Percentiles rank a stretch among this genome's conserved stretches.
These are phyloP conservation scores for Nasonia vitripennis DNA, from an alignment of 1,140 invertebrate genomes.

Conservation along the genomic window DNA sequence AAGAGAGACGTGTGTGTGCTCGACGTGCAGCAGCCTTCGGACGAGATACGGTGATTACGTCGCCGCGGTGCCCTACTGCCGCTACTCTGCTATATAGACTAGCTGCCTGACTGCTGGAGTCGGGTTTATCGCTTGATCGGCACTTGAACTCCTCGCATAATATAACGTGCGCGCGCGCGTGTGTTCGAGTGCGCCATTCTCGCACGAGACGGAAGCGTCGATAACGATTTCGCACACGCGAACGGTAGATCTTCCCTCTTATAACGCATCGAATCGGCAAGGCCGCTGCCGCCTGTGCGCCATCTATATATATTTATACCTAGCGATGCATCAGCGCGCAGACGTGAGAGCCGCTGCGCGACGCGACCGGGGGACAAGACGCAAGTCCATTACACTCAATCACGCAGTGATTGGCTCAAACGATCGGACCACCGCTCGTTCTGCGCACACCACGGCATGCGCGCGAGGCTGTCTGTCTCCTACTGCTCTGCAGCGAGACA, in stretches of 20 bases:
- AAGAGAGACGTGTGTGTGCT: constrained; percentile 65
- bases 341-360: constrained; percentile 66
- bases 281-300: constrained; percentile 21
- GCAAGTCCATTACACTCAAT: constrained; percentile 76
- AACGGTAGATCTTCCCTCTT: too few relatives aligned
- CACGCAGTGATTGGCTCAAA: constrained; percentile 75
- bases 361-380: constrained; percentile 72
- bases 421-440: constrained; percentile 71
- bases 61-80: constrained; percentile 66
- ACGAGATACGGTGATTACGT: constrained; percentile 49
- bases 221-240: too few relatives aligned
- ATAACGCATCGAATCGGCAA: not conserved
- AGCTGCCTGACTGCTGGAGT: not conserved
- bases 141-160: constrained; percentile 9
- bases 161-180: too few relatives aligned
- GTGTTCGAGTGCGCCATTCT: too few relatives aligned
- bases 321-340: not conserved
- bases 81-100: constrained; percentile 11
- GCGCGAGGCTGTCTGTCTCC: not conserved
- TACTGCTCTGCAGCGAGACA: not conserved
- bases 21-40: constrained; percentile 72
- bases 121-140: not conserved
- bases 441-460: constrained; percentile 56
- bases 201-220: not conserved
- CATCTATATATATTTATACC: not conserved